phyloP scores from a whole-genome alignment of 1,140 invertebrate genomes.

The Zaprionus camerounensis region DNA sequence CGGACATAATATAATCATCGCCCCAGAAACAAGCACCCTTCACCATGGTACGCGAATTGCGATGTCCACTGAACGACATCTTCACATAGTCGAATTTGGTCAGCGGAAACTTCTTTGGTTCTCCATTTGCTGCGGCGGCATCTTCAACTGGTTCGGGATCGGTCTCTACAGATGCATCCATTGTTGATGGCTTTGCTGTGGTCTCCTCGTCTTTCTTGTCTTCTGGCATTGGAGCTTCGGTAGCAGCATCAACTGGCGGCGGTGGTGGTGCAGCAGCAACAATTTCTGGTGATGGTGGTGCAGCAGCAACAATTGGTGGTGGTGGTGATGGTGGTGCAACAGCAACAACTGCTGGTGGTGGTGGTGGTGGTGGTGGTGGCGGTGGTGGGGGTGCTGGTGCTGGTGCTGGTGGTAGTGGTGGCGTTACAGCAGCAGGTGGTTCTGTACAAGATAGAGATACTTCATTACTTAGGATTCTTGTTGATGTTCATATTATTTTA shows the following conservation, averaged over 20 bases:
- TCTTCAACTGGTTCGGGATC: neutral
- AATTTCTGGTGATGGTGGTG: too few species aligned
- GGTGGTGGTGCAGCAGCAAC: neutral
- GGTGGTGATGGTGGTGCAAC: too few species aligned
- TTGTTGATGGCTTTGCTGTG: neutral
- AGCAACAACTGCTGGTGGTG: too few species aligned
- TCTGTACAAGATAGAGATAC: neutral
- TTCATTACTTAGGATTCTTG: too few species aligned
- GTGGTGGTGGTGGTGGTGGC: too few species aligned
- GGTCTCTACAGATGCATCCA: neutral
- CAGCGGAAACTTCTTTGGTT: slow-evolving; percentile 25
- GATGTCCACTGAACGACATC: slow-evolving; percentile 91
- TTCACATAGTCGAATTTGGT: slow-evolving; percentile 85
- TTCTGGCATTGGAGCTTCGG: neutral
- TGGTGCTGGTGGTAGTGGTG: neutral
- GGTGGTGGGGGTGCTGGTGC: neutral
- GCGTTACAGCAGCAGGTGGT: neutral
- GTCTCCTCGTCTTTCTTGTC: neutral
- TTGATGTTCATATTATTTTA: too few species aligned
- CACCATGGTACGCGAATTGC: slow-evolving; percentile 94
- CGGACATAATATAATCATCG: slow-evolving; percentile 92
- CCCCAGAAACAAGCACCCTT: slow-evolving; percentile 97
- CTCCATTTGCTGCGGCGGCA: neutral
- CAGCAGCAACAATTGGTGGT: neutral
- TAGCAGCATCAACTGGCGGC: too few species aligned